Percentiles rank a stretch among this genome's conserved stretches.
phyloP scores from a whole-genome alignment of 1,140 invertebrate species.

The Ceratosolen fusciceps region DNA sequence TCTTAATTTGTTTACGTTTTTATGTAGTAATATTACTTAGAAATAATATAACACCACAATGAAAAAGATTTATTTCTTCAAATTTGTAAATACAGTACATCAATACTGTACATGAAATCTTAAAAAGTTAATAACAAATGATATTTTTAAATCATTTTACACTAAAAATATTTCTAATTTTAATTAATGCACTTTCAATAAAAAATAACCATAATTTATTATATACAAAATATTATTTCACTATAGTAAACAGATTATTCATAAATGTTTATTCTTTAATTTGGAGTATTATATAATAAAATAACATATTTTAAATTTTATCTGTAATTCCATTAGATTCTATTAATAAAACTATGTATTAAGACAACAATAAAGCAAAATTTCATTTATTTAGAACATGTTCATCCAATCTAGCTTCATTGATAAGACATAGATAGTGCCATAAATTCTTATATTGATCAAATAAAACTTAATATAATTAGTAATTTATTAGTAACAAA shows the following conservation, averaged over 20 bases:
- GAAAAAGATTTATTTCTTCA: conserved; percentile 8
- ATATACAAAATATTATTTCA: conserved; percentile 9
- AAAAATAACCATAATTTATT: conserved; percentile 27
- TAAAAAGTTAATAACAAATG: conserved; percentile 23
- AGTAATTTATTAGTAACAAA: no score
- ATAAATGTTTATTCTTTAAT: conserved; percentile 11
- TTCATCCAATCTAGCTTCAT: no score
- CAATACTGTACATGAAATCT: conserved; percentile 34
- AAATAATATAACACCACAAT: conserved; percentile 32
- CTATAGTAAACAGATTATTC: conserved; percentile 8
- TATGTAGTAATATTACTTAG: conserved; percentile 31
- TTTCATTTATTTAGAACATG: no score
- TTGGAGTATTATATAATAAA: conserved; percentile 20
- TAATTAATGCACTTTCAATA: neutral
- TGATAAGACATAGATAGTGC: no score
- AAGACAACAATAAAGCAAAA: conserved; percentile 30
- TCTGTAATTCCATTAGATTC: conserved; percentile 19
- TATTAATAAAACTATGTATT: conserved; percentile 36
- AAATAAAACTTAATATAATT: no score
- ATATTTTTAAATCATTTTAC: conserved; percentile 8
- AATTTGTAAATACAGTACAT: conserved; percentile 43
- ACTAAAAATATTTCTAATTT: conserved; percentile 10
- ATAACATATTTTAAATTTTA: conserved; percentile 26
- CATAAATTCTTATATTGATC: no score
- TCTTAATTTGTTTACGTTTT: conserved; percentile 58